A percentile compares a stretch with the other conserved stretches of the same genome.
Evolutionary conservation across 2,888 invertebrate species (phyloP).

Genomic region (Eustalomyia histrio): DNA sequence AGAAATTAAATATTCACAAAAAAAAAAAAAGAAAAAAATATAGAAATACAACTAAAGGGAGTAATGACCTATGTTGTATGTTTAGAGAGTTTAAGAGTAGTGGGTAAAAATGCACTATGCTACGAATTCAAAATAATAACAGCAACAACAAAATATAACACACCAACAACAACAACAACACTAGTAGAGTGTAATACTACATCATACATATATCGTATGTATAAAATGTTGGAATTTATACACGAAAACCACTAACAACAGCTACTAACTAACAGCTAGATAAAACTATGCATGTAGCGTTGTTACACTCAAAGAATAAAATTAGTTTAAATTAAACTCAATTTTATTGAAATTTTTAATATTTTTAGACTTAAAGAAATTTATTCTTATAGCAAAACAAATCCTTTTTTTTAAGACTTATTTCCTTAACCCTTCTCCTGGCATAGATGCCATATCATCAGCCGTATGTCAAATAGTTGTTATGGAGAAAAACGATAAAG

Average conservation of each 20-base stretch:
- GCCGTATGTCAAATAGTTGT: too few species aligned
- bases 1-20: background rate
- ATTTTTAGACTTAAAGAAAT: too few species aligned
- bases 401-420: too few species aligned
- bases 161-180: background rate
- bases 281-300: background rate
- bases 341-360: too few species aligned
- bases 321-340: too few species aligned
- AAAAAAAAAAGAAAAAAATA: background rate
- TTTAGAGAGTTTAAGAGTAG: background rate
- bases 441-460: too few species aligned
- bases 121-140: background rate
- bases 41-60: slow-evolving; percentile 7
- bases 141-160: background rate
- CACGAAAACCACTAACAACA: background rate
- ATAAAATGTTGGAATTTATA: background rate
- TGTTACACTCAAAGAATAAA: background rate
- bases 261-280: background rate
- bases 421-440: too few species aligned
- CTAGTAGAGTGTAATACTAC: background rate
- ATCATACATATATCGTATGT: background rate
- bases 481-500: too few species aligned
- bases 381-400: too few species aligned
- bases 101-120: background rate
- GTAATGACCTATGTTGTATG: slow-evolving; percentile 20